Evolutionary conservation across 2,797 vertebrate species (phyloP).

Genomic region (Smutsia temminckii): DNA sequence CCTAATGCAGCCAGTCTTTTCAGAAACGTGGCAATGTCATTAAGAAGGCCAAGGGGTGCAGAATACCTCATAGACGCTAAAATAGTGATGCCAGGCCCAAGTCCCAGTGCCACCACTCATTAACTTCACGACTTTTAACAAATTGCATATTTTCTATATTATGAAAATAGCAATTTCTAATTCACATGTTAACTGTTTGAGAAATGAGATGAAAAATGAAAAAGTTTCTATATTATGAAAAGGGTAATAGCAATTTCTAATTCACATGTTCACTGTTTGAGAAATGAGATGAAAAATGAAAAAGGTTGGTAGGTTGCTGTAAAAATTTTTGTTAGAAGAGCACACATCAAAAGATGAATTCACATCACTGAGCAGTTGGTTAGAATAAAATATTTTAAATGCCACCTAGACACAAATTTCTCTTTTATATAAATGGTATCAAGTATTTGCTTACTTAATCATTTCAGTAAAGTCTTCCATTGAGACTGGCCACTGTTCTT

Average conservation of each 20-base stretch:
- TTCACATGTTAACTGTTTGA: background rate
- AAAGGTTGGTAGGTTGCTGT: background rate
- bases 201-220: background rate
- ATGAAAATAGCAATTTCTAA: background rate
- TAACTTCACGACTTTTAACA: background rate
- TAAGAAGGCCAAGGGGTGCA: background rate
- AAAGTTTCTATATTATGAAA: background rate
- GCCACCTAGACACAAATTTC: background rate
- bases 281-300: background rate
- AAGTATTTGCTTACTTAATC: background rate
- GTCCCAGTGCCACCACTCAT: background rate
- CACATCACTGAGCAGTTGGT: background rate
- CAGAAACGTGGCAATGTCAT: background rate
- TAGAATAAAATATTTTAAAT: constrained; percentile 36
- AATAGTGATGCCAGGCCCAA: background rate
- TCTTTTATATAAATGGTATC: constrained; percentile 1
- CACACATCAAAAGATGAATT: constrained; percentile 19
- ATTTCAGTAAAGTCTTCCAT: background rate
- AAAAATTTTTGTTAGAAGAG: constrained; percentile 11
- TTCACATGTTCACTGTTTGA: background rate
- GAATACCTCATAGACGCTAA: background rate
- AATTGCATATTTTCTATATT: background rate
- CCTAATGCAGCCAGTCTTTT: background rate
- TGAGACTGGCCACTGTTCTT: background rate
- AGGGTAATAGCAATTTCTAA: background rate